Base-by-base conservation (phyloP, 2,888 invertebrate genomes). In the Fabriciana adippe region DNA sequence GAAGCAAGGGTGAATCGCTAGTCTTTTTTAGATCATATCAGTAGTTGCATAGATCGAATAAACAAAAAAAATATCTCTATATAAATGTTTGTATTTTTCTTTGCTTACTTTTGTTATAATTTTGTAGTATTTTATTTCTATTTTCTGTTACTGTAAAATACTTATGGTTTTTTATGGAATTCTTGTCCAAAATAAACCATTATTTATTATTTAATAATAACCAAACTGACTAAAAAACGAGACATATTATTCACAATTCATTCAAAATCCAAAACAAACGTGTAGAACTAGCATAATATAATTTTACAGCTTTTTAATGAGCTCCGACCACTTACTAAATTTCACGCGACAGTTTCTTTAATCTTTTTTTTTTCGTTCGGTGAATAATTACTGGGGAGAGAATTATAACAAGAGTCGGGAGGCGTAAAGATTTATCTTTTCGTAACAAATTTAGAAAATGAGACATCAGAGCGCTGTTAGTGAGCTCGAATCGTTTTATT, bases 221-320 rank as follows among this genome's bases (percentile, higher is more conserved):
- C 11, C 35, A n/a, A 31, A 31, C n/a, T 11, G 8, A 53, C 18
- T 31, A 55, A 55, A 31, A 55, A 55, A 54, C 54, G 15, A 14
- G 31, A 14, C 18, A 47, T 57, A 57, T 45, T 5, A 14, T 14
- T 35, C 18, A 35, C 6, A 14, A 61, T 31, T 18, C 15, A 53
- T 31, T 18, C 15, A 53, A 15, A 51, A 51, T 14, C 18, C 3
- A 60, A 8, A 31, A 51, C 61, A 18, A 61, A 18, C 51, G 61
- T 61, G 61, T 53, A 51, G 51, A 41, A 81, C 80, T 83, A 79
- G 82, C 79, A 78, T 85, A 85, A 89, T 87, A 87, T 84, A 85
- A 72, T 85, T 90, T 90, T 90, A 91, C 90, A 89, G 88, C 90
- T 88, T 90, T 90, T 88, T 91, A 91, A 91, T 91, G 90, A 90